Evolutionary conservation across 2,797 vertebrate species (phyloP), one percentile per base, ranked within the genome.

Genomic region (Merluccius polli): DNA sequence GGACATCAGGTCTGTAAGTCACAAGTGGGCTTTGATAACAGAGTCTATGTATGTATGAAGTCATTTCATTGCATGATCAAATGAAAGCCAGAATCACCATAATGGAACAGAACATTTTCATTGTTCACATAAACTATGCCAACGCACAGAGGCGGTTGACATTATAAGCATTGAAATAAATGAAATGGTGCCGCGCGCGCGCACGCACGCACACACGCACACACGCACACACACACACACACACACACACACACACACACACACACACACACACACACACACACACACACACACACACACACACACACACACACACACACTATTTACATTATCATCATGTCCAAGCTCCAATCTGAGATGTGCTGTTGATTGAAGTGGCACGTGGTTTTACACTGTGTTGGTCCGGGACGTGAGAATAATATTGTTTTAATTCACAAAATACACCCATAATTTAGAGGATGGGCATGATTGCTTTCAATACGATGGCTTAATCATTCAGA

Each of bases 21-120:
- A 29, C 24, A 32, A 69, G 67, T 32, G 67, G 29, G 27, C 67
- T 69, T 71, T 72, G 73, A 80, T 74, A 48, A 75, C 78, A 75
- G 35, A 78, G 72, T 69, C 21, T 24, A n/a, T 59, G 21, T 24
- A n/a, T 59, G 21, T 75, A 71, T 81, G 74, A 85, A 79, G 52
- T 73, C 63, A 78, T 30, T 38, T 63, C 27, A 84, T 77, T 5
- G 33, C 71, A 81, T 70, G 31, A 71, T 75, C 5, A 81, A 68
- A 78, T 75, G 4, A 77, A 83, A 78, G 78, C 73, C 78, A 29
- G 75, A 18, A 79, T 2, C 2, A 32, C 24, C 52, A 79, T 32
- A 81, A 44, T 77, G 75, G 33, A 52, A 83, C 71, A 78, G 36
- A 80, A 38, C 32, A 68, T 52, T n/a, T 41, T 10, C 0, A 67